Conservation (phyloP, 2,888 invertebrate genomes). For the Diarsia brunnea region DNA sequence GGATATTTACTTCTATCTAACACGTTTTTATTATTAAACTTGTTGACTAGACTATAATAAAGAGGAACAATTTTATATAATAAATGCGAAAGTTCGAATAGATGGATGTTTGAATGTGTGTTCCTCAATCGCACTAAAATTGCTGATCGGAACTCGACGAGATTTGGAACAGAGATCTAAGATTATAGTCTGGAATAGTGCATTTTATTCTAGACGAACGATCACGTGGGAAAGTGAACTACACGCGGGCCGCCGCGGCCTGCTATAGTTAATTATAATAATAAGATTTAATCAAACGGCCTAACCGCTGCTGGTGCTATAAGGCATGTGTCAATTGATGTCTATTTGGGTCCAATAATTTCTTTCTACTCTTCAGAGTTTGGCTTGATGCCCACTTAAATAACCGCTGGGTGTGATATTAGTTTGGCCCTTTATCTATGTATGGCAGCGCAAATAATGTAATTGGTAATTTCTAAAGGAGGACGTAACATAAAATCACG, state of each 20-base stretch:
- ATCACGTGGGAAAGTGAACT: not conserved
- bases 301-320: slow-evolving; percentile 14
- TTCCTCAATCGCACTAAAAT: not conserved
- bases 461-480: not conserved
- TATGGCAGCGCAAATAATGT: not conserved
- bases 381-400: slow-evolving; percentile 53
- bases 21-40: too few relatives aligned
- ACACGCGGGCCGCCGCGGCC: not conserved
- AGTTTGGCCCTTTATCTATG: slow-evolving; percentile 9
- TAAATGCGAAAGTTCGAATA: not conserved
- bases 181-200: too few relatives aligned
- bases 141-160: not conserved
- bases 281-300: slow-evolving; percentile 6
- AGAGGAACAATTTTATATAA: too few relatives aligned
- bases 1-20: too few relatives aligned
- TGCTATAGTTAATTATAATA: not conserved
- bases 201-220: not conserved
- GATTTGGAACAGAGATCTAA: not conserved
- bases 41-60: too few relatives aligned
- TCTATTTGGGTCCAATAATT: slow-evolving; percentile 46
- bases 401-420: slow-evolving; percentile 20
- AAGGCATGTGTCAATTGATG: slow-evolving; percentile 39
- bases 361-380: slow-evolving; percentile 40
- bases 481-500: not conserved
- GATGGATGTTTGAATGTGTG: not conserved